These are phyloP conservation scores for Manis crassicaudata DNA, from an alignment of 2,797 vertebrate genomes.

Conservation along the genomic window DNA sequence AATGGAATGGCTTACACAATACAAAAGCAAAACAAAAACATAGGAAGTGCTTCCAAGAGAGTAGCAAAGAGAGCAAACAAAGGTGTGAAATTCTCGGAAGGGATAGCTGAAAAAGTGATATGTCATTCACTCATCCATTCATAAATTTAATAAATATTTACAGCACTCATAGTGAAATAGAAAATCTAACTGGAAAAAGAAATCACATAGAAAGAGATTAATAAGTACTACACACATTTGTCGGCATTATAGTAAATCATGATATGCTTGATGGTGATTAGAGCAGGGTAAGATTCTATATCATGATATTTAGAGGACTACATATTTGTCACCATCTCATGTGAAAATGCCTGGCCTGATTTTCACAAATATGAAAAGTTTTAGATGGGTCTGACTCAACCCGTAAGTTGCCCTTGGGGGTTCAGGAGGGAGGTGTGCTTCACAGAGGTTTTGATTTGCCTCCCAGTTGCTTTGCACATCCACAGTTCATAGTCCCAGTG, in stretches of 20 bases:
- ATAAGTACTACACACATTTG: neutral
- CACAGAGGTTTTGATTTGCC: neutral
- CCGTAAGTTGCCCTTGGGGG: neutral
- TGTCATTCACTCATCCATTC: neutral
- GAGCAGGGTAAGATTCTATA: neutral
- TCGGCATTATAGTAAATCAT: neutral
- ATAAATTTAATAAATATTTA: neutral
- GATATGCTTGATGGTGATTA: neutral
- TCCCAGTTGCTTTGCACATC: neutral
- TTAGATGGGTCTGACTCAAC: neutral
- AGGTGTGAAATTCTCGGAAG: neutral
- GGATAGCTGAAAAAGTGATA: neutral
- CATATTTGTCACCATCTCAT: neutral
- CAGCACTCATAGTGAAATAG: neutral
- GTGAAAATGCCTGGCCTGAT: neutral
- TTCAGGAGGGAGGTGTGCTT: neutral
- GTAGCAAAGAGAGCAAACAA: neutral
- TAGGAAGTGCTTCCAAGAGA: neutral
- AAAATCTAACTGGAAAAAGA: neutral
- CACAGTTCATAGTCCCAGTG: accelerated
- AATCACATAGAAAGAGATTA: neutral
- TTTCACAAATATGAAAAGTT: neutral
- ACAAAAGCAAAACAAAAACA: neutral
- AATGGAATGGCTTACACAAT: neutral
- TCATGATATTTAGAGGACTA: neutral